phyloP scores from a whole-genome alignment of 2,797 vertebrate genomes.

The Dryobates pubescens region DNA sequence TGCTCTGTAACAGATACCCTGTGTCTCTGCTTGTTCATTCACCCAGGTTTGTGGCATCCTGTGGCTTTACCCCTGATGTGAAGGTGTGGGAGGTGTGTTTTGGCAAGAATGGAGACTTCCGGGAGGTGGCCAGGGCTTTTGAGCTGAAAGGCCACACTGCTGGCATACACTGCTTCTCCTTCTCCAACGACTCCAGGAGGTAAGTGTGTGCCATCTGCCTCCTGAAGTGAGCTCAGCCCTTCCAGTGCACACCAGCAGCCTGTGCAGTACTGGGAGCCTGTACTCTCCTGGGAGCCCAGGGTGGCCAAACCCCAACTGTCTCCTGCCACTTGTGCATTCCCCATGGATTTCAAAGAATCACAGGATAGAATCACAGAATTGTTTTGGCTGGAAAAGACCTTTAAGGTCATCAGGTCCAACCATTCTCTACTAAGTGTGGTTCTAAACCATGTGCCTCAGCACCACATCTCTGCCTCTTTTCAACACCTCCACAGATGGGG shows the following conservation, averaged over 20 bases:
- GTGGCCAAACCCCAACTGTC: fast-evolving
- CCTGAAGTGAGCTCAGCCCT: not conserved
- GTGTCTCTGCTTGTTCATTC: not conserved
- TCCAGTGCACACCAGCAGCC: not conserved
- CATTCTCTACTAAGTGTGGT: too few relatives aligned
- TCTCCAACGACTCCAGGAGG: conserved; percentile 93
- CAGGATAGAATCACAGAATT: too few relatives aligned
- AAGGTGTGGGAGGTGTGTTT: conserved; percentile 98
- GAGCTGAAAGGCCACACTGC: conserved; percentile 94
- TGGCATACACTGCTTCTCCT: conserved; percentile 88
- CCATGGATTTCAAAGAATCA: not conserved
- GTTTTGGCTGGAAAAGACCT: too few relatives aligned
- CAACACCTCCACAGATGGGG: too few relatives aligned
- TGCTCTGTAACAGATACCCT: not conserved
- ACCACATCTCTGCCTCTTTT: too few relatives aligned
- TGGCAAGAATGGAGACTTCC: conserved; percentile 89
- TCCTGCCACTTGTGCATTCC: fast-evolving
- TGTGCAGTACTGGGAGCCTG: fast-evolving
- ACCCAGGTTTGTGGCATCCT: conserved; percentile 92
- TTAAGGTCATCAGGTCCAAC: too few relatives aligned
- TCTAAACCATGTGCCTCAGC: too few relatives aligned
- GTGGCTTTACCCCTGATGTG: conserved; percentile 95
- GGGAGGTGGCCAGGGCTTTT: conserved; percentile 89
- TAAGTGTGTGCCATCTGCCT: conserved; percentile 31
- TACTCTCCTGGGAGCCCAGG: not conserved